phyloP scores from a whole-genome alignment of 2,113 vertebrate species.

The Pseudopodoces humilis region DNA sequence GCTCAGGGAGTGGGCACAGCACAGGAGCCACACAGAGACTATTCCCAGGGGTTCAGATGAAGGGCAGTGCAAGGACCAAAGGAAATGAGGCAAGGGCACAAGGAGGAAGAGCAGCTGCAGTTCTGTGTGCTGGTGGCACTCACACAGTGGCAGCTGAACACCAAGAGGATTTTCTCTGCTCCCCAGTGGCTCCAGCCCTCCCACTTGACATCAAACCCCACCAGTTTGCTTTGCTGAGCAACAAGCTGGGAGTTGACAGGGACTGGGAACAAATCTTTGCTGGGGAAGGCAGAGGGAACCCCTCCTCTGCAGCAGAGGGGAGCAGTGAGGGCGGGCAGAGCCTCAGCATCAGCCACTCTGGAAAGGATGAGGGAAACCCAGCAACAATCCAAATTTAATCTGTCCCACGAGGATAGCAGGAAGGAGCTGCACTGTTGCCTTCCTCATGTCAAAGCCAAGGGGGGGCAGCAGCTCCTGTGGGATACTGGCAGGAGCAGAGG shows the following conservation, averaged over 20 bases:
- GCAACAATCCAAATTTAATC: neutral
- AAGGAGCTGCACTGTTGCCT: neutral
- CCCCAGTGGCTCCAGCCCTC: neutral
- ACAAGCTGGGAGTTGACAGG: neutral
- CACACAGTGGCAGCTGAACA: neutral
- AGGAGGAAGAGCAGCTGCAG: neutral
- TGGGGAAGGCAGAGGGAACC: neutral
- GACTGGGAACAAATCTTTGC: neutral
- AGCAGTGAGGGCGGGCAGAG: neutral
- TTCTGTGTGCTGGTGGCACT: neutral
- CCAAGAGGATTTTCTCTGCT: neutral
- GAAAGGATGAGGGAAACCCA: neutral
- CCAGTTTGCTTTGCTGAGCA: neutral
- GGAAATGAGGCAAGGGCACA: conserved; percentile 4
- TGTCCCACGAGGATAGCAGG: neutral
- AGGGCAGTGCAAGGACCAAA: neutral
- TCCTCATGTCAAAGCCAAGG: neutral
- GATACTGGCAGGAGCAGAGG: neutral
- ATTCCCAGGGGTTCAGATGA: fast-evolving
- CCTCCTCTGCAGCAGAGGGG: neutral
- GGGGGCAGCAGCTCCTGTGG: neutral
- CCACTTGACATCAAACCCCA: neutral
- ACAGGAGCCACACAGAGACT: neutral
- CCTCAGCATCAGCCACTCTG: neutral
- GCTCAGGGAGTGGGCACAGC: fast-evolving